Base-by-base conservation (phyloP, 2,888 invertebrate species). In the Macaria notata region DNA sequence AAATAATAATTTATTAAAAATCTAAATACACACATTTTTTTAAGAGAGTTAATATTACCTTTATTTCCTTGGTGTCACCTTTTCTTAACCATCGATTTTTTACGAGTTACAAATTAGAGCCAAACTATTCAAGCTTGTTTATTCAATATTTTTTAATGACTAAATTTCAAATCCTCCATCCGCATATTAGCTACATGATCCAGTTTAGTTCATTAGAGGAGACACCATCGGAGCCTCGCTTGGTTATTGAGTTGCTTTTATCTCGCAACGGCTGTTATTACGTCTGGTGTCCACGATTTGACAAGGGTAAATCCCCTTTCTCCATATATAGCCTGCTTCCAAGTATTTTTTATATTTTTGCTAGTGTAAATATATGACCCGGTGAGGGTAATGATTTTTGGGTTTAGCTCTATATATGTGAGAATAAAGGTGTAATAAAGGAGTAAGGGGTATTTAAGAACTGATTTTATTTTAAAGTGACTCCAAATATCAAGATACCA, bases 241-340 rank as follows among this genome's bases (percentile, higher is more conserved):
- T 63, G 68, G 69, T 49, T 73, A 75, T 72, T 70, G 76, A 78
- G 76, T 75, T 73, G 79, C 78, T 80, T 82, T 81, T 81, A 83
- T 81, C 78, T 76, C 73, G 50, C 49, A 31, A 50, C 79, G 78
- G 72, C 67, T 76, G 84, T 82, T 84, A 86, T 87, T 84, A 85
- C 81, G 70, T 63, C 64, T 66, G 69, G 81, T 82, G 84, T 85
- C 87, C 74, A 70, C 70, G 60, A 57, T 74, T 76, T 88, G 88
- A 88, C 86, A 79, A 84, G 88, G 88, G 88, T 88, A 86, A 88
- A 88, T 86, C 88, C 86, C 81, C 83, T 86, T 84, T 84, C 84
- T 83, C 85, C 84, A 85, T 86, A 84, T 86, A 84, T 82, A 79
- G 76, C 74, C 63, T 68, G 71, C 70, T 67, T 55, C 62, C 52